Base-by-base conservation (phyloP, 2,888 invertebrate genomes). In the Tachystola acroxantha region DNA sequence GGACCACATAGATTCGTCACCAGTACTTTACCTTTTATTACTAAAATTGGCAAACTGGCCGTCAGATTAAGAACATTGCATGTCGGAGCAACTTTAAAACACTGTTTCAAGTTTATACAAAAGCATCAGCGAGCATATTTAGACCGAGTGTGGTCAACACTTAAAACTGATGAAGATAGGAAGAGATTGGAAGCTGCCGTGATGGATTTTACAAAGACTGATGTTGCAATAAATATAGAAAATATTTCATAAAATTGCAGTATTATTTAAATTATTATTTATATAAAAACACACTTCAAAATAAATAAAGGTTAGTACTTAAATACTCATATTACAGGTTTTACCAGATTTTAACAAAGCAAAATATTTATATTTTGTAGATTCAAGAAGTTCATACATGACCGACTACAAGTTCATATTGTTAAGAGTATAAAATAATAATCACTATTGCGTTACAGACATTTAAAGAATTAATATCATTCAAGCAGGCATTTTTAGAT, bases 1-100 rank as follows among this genome's bases (percentile, higher is more conserved):
- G 93, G 93, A 0, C 93, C 94, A 2, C 94, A 95, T 59, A 89
- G 84, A 56, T 90, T 93, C 66, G 85, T 95, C 0, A 82, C 91
- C 0, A 92, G 92, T 58, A 79, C 89, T 41, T 57, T 95, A 46
- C 94, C 95, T 9, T 88, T 91, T 50, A 87, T 95, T 34, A 92
- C 88, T n/a, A 84, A 89, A 56, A 80, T 95, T 27, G 91, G 90
- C 7, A 89, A 89, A 14, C 82, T 90, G 43, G 74, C 81, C 33
- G 91, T 93, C 0, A 84, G 76, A 35, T 67, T 94, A 13, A 89
- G 88, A 34, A 93, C 92, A 10, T 67, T 95, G 3, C 94, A 94
- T 67, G 88, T 91, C 1, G 94, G 94, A 12, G 95, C 94, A 2
- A 94, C 95, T 10, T 85, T 95, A 35, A 92, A 91, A 70, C 93